Percentiles rank a stretch among this genome's conserved stretches.
phyloP scores from a whole-genome alignment of 2,113 vertebrate species.

The Chunga burmeisteri region DNA sequence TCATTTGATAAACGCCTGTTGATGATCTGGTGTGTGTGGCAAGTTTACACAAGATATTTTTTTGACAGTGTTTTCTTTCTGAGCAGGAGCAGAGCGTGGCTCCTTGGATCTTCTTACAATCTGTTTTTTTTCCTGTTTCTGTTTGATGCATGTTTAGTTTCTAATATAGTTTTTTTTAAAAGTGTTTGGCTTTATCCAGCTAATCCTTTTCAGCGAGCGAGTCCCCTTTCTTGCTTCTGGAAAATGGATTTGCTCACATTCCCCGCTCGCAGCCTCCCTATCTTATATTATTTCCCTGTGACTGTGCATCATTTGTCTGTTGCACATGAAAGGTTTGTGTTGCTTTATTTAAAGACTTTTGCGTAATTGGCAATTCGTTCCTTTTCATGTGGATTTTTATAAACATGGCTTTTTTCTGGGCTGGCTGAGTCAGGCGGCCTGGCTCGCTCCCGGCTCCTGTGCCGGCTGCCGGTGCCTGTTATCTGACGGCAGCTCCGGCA shows the following conservation, averaged over 20 bases:
- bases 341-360: constrained; percentile 22
- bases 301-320: not conserved
- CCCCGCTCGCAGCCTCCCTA: not conserved
- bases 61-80: not conserved
- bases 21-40: constrained; percentile 15
- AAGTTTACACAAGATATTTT: constrained; percentile 8
- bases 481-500: not conserved
- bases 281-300: not conserved
- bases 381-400: constrained; percentile 34
- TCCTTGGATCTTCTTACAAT: not conserved
- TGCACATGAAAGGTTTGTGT: not conserved
- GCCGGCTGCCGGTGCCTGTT: not conserved
- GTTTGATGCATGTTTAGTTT: constrained; percentile 4
- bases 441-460: not conserved
- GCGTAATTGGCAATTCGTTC: not conserved
- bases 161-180: not conserved
- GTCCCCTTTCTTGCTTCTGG: not conserved
- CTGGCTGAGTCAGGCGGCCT: not conserved
- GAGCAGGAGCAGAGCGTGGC: not conserved
- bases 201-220: not conserved
- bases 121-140: not conserved
- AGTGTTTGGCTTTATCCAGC: constrained; percentile 13
- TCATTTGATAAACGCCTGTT: constrained; percentile 45
- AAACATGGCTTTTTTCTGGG: not conserved
- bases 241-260: constrained; percentile 28